Conservation (phyloP, 1,140 invertebrate genomes). For the Macrotrachela quadricornifera region DNA sequence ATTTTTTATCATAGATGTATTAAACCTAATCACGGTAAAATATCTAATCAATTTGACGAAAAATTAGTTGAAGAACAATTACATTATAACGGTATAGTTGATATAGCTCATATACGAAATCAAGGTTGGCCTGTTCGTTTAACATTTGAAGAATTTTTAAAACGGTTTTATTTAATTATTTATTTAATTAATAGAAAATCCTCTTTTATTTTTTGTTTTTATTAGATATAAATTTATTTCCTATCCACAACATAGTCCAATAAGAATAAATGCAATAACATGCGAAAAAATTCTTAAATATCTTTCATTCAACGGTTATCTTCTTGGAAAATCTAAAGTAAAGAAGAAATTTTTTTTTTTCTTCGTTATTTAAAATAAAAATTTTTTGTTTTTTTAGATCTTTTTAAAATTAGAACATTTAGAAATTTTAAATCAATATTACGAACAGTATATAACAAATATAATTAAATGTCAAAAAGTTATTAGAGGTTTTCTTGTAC, state of each 20-base stretch:
- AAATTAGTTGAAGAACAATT: slow-evolving; percentile 51
- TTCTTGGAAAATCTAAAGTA: slow-evolving; percentile 7
- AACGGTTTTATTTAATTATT: slow-evolving; percentile 15
- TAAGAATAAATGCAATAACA: background rate
- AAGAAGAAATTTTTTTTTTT: background rate
- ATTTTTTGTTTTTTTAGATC: background rate
- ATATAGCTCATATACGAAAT: slow-evolving; percentile 20
- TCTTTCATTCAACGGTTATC: slow-evolving; percentile 1
- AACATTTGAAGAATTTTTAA: slow-evolving; percentile 20
- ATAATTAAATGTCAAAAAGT: slow-evolving; percentile 7
- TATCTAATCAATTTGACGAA: slow-evolving; percentile 44
- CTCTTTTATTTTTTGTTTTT: background rate
- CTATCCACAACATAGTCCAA: background rate
- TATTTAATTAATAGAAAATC: background rate
- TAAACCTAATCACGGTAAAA: slow-evolving; percentile 52
- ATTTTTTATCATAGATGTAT: slow-evolving; percentile 39
- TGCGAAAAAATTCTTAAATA: slow-evolving; percentile 4
- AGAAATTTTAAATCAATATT: slow-evolving; percentile 5
- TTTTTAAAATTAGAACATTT: slow-evolving; percentile 8
- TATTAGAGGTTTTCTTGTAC: background rate
- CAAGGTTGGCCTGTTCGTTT: slow-evolving; percentile 22
- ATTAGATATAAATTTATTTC: background rate
- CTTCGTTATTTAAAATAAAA: background rate
- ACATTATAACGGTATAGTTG: slow-evolving; percentile 22
- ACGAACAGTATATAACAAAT: background rate